Evolutionary conservation across 2,797 vertebrate genomes (phyloP).

Genomic region (Mallotus villosus): DNA sequence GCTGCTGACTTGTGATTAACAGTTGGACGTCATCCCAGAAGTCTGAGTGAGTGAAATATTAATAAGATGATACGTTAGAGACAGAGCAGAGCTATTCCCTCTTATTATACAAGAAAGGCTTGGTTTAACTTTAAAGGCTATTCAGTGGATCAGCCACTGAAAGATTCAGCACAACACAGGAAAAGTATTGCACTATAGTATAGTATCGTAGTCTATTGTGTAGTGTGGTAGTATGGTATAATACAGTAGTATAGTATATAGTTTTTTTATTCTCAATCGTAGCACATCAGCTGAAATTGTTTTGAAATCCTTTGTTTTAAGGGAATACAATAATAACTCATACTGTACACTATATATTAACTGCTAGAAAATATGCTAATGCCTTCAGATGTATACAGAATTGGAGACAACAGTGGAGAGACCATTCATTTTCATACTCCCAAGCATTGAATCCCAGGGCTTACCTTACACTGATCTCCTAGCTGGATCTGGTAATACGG

Average conservation of each 20-base stretch:
- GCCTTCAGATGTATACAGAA: too few species aligned
- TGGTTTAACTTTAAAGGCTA: slow-evolving; percentile 19
- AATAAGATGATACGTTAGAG: slow-evolving; percentile 63
- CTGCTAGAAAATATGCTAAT: neutral
- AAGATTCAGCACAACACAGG: neutral
- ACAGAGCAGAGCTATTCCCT: slow-evolving; percentile 50
- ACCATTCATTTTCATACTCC: neutral
- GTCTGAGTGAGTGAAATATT: slow-evolving; percentile 73
- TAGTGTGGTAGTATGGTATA: too few species aligned
- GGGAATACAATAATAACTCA: neutral
- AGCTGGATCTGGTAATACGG: neutral
- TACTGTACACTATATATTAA: neutral
- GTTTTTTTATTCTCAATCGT: neutral
- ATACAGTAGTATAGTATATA: too few species aligned
- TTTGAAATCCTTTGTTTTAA: neutral
- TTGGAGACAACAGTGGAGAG: too few species aligned
- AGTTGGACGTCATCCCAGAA: slow-evolving; percentile 65
- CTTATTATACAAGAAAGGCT: slow-evolving; percentile 46
- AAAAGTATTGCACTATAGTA: too few species aligned
- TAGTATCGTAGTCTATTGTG: too few species aligned
- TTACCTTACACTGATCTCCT: neutral
- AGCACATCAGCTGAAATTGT: neutral
- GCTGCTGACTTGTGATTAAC: slow-evolving; percentile 66
- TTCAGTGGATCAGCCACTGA: neutral
- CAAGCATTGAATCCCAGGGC: neutral